Evolutionary conservation across 2,888 invertebrate genomes (phyloP).

Genomic region (Dolichomitus sp.): DNA sequence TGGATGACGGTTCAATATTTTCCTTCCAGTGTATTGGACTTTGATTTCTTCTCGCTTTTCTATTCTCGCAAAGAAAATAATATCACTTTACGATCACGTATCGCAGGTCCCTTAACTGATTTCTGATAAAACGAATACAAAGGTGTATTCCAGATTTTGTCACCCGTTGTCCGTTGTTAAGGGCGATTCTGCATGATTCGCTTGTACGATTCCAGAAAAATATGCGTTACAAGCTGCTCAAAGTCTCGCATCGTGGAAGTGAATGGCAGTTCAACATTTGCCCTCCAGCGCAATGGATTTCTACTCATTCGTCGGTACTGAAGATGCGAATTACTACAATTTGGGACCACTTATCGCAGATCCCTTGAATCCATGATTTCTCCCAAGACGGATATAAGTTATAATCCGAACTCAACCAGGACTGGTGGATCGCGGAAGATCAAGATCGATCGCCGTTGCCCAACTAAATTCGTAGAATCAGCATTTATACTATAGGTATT

Average conservation of each 20-base stretch:
- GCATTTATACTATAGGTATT: conserved; percentile 8
- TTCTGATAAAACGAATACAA: no score
- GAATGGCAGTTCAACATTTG: not conserved
- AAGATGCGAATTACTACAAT: conserved; percentile 1
- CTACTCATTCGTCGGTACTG: not conserved
- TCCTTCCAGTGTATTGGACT: no score
- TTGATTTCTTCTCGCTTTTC: no score
- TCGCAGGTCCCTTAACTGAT: no score
- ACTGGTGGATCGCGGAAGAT: conserved; percentile 28
- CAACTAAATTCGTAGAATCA: conserved; percentile 57
- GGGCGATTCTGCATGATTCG: conserved; percentile 60
- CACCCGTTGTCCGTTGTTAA: conserved; percentile 72
- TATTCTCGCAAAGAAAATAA: no score
- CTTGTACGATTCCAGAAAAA: not conserved
- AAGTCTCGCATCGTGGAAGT: not conserved
- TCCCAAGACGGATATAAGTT: not conserved
- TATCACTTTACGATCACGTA: no score
- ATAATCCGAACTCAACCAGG: conserved; percentile 4
- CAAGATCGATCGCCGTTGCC: conserved; percentile 56
- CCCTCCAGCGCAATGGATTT: conserved; percentile 2
- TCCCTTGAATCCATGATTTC: conserved; percentile 11
- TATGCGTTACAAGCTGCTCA: not conserved
- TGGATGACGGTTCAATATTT: no score
- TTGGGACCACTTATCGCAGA: conserved; percentile 5
- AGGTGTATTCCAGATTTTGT: not conserved